Percentiles rank a stretch among this genome's conserved stretches.
These are phyloP conservation scores for Anadara kagoshimensis DNA, from an alignment of 1,140 invertebrate species.

Conservation along the genomic window DNA sequence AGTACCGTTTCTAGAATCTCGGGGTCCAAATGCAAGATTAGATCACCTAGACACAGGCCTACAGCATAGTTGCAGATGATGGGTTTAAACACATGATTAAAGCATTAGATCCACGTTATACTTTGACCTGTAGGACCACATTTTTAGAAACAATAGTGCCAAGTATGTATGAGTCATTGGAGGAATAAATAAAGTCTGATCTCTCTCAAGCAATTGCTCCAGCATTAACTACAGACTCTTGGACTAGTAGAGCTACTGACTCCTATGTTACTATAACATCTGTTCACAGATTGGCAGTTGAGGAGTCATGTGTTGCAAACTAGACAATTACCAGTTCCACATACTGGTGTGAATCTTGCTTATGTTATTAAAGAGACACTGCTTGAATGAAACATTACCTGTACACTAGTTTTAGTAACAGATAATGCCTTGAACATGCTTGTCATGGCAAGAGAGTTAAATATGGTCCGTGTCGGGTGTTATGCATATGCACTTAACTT, in stretches of 20 bases:
- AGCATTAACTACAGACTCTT: slow-evolving; percentile 13
- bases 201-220: background rate
- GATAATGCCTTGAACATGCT: too few species aligned
- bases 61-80: background rate
- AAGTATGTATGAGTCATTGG: background rate
- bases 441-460: too few species aligned
- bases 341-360: too few species aligned
- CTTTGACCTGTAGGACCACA: background rate
- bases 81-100: background rate
- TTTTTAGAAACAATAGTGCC: background rate
- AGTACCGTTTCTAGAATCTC: too few species aligned
- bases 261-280: slow-evolving; percentile 25
- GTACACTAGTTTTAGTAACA: too few species aligned
- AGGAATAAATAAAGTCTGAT: background rate
- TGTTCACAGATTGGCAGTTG: background rate
- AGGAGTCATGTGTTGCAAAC: slow-evolving; percentile 12
- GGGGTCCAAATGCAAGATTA: too few species aligned
- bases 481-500: too few species aligned
- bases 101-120: background rate
- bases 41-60: background rate
- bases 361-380: too few species aligned
- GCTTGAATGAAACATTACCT: too few species aligned
- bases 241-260: slow-evolving; percentile 8
- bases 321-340: too few species aligned
- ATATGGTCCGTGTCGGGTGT: too few species aligned